Evolutionary conservation across 2,797 vertebrate genomes (phyloP).

Genomic region (Macroramphosus scolopax): DNA sequence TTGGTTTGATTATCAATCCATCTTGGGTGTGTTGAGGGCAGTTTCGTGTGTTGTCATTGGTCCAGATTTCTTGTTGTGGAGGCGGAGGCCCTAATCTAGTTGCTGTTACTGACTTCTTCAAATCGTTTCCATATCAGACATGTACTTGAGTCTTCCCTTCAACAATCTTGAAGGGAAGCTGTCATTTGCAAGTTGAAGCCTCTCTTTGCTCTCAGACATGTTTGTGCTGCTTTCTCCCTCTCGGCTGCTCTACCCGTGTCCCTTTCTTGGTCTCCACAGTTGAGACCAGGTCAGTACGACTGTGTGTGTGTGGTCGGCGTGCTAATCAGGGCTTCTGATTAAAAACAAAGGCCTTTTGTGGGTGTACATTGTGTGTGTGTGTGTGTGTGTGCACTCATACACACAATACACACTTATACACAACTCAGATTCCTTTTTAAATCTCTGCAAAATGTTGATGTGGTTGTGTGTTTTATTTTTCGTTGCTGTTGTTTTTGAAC

Average conservation of each 20-base stretch:
- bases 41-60: no score
- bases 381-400: no score
- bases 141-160: background rate
- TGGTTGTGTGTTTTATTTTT: conserved; percentile 11
- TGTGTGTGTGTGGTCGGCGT: conserved; percentile 33
- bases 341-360: conserved; percentile 66
- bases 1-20: no score
- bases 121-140: no score
- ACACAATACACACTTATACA: no score
- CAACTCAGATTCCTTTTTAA: conserved; percentile 1
- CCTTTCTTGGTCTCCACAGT: conserved; percentile 23
- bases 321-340: conserved; percentile 47
- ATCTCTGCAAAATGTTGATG: conserved; percentile 6
- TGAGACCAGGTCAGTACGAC: no score
- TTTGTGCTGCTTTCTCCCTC: conserved; percentile 3
- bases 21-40: no score
- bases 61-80: background rate
- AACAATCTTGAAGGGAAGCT: no score
- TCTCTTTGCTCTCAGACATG: background rate
- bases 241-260: conserved; percentile 2
- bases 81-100: background rate
- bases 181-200: no score
- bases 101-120: background rate
- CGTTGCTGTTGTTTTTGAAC: conserved; percentile 4
- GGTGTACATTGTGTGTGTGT: conserved; percentile 19